A percentile compares a stretch with the other conserved stretches of the same genome.
Conservation (phyloP, 2,888 invertebrate genomes). For the Eupithecia vulgata region DNA sequence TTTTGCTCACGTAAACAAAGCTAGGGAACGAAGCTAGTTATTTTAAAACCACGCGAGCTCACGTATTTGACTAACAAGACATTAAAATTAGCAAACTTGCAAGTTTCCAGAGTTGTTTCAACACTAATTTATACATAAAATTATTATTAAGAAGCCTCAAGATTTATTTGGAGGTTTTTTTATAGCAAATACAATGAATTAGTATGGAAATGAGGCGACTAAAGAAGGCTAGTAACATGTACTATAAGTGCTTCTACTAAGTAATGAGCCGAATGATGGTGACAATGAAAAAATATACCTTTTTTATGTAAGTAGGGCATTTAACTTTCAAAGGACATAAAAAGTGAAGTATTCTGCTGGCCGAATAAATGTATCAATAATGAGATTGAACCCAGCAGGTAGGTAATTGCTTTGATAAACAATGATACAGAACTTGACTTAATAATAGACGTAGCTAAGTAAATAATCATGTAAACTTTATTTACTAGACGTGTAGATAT, state of each 20-base stretch:
- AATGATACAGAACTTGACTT: conserved; percentile 3
- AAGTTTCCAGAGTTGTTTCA: not conserved
- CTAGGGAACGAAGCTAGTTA: not conserved
- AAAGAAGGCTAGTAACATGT: not conserved
- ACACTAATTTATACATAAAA: not conserved
- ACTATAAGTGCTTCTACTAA: not conserved
- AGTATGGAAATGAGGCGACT: not conserved
- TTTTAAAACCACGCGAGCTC: not conserved
- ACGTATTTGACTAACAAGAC: not conserved
- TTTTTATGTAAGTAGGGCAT: conserved; percentile 28
- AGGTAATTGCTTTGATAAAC: conserved; percentile 9
- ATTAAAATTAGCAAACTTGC: conserved; percentile 3
- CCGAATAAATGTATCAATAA: conserved; percentile 19
- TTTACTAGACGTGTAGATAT: too few species aligned
- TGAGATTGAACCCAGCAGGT: conserved; percentile 2
- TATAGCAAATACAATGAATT: not conserved
- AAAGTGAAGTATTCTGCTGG: conserved; percentile 25
- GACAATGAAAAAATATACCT: conserved; percentile 23
- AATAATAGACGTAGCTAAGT: not conserved
- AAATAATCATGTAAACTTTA: not conserved
- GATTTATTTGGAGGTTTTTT: not conserved
- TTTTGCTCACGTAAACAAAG: too few species aligned
- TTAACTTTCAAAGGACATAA: conserved; percentile 31
- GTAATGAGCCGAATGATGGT: not conserved
- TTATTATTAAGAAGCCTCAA: not conserved